These are phyloP conservation scores for Nymphalis c-album DNA, from an alignment of 2,888 invertebrate species.

Conservation along the genomic window DNA sequence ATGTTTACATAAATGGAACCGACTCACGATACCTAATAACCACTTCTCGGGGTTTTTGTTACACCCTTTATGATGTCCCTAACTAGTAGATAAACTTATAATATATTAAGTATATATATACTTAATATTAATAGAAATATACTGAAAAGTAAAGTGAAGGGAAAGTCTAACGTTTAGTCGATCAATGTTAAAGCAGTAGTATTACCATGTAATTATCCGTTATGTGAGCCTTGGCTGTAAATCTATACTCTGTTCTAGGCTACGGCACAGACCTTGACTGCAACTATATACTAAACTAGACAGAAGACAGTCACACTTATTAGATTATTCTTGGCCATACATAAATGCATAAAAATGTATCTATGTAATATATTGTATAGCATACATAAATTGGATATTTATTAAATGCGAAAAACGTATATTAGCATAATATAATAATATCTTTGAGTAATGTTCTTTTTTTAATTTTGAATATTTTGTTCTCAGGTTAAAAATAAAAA, in stretches of 20 bases:
- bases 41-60: no score
- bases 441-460: not conserved
- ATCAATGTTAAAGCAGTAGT: conserved; percentile 5
- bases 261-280: conserved; percentile 2
- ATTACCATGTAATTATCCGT: conserved; percentile 8
- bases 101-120: no score
- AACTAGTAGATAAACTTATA: no score
- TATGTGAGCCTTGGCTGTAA: conserved; percentile 9
- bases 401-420: not conserved
- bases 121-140: not conserved
- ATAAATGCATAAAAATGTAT: no score
- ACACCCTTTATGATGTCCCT: no score
- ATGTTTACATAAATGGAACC: no score
- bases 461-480: not conserved
- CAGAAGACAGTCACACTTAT: not conserved
- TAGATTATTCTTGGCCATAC: not conserved
- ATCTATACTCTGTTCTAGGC: not conserved
- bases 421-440: not conserved
- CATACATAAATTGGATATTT: no score
- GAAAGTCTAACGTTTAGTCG: conserved; percentile 3
- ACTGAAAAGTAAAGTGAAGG: conserved; percentile 10
- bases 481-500: conserved; percentile 36
- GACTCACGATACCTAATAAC: no score
- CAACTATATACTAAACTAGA: not conserved
- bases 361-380: no score